Base-by-base conservation (phyloP, 2,797 vertebrate species). In the Geotrypetes seraphini region DNA sequence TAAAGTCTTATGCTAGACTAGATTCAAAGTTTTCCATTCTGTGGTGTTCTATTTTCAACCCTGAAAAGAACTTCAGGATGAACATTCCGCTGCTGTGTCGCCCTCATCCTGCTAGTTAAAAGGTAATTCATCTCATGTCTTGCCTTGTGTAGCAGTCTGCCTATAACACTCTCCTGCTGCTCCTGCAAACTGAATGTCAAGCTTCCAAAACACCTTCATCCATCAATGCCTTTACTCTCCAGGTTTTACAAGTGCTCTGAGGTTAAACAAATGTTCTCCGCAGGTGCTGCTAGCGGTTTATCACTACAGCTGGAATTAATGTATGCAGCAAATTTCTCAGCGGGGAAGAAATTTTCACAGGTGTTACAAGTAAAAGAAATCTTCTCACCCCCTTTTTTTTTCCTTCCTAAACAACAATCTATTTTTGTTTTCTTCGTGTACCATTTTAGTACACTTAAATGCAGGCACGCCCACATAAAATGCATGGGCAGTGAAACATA, bases 111-210 rank as follows among this genome's bases (percentile, higher is more conserved):
- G 24, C 17, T 30, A 23, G 17, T 26, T 42, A 57, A 51, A 23
- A 43, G 29, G 19, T 43, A 59, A 61, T 53, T 62, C 36, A 36
- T 52, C 13, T n/a, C 2, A 2, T 40, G 27, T 14, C 21, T 16
- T 38, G 22, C 10, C 21, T 41, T 56, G 28, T 39, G n/a, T 10
- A 50, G 24, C 25, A 40, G 13, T 30, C 26, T 58, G 22, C 32
- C 51, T 43, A 29, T 28, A 45, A 22, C 23, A 45, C 56, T 63
- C 36, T 53, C 50, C 15, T 12, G 23, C 36, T 33, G 34, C 49
- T 63, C 33, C 39, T 41, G 41, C 31, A 60, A 48, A 58, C 44
- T 21, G 28, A 51, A 51, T 59, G 48, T 53, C 63, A 68, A 50
- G 32, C 21, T 36, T 68, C 33, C 20, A 28, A 50, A 53, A 53